phyloP scores from a whole-genome alignment of 1,140 invertebrate species.

The Caenorhabditis brenneri region DNA sequence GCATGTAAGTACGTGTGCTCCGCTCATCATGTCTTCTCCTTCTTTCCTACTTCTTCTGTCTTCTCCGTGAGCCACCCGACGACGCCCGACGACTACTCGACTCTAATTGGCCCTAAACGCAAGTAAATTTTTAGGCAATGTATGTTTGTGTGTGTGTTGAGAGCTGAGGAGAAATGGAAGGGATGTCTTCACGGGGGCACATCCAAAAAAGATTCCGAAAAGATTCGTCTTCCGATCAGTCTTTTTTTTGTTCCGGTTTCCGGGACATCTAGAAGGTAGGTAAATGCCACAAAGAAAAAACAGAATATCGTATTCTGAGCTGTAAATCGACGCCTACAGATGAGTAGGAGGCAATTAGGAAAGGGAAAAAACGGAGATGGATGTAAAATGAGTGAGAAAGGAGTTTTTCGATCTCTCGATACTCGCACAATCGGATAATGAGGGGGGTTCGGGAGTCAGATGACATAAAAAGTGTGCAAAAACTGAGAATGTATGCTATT shows the following conservation, averaged over 20 bases:
- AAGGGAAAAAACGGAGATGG: too few relatives aligned
- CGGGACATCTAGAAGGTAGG: too few relatives aligned
- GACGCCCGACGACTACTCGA: constrained; percentile 23
- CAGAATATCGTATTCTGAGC: not conserved
- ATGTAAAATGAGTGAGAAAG: too few relatives aligned
- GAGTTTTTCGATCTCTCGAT: too few relatives aligned
- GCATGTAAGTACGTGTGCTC: constrained; percentile 19
- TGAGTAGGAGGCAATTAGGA: too few relatives aligned
- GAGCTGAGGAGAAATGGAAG: not conserved
- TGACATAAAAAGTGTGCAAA: too few relatives aligned
- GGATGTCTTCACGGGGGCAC: not conserved
- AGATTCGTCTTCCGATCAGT: not conserved
- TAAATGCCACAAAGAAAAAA: not conserved
- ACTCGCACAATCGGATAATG: not conserved
- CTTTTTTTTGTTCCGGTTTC: not conserved
- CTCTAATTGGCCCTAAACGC: constrained; percentile 43
- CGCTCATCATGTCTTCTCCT: constrained; percentile 41
- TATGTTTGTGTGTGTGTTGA: not conserved
- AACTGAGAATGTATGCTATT: too few relatives aligned
- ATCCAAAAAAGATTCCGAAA: not conserved
- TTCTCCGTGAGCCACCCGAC: not conserved
- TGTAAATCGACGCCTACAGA: not conserved
- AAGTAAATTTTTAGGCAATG: constrained; percentile 44
- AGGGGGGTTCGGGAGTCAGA: not conserved
- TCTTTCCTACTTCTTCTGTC: not conserved